Conservation (phyloP, 2,888 invertebrate genomes). For the Agrypnus murinus region DNA sequence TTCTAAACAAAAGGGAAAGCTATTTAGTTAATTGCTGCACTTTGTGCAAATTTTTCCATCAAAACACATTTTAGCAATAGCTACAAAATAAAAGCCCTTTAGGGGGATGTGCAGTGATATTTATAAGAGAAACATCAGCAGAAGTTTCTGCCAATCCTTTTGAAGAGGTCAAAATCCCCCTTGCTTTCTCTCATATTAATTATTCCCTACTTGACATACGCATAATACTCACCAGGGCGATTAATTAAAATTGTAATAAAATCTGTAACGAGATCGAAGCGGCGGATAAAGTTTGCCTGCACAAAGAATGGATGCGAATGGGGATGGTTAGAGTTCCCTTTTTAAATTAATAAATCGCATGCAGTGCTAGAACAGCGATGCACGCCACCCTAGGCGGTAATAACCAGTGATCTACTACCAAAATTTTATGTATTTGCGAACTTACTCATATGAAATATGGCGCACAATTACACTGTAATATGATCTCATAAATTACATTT, state of each 20-base stretch:
- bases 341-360: constrained; percentile 55
- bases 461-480: constrained; percentile 55
- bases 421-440: constrained; percentile 65
- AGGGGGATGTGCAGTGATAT: not conserved
- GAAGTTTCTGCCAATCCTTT: constrained; percentile 36
- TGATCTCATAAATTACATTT: constrained; percentile 51
- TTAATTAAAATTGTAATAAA: constrained; percentile 59
- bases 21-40: too few species aligned
- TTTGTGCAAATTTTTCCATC: too few species aligned
- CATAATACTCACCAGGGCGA: constrained; percentile 42
- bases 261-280: constrained; percentile 45
- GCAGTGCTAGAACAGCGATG: constrained; percentile 51
- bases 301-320: constrained; percentile 22
- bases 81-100: too few species aligned
- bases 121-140: constrained; percentile 41
- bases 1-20: too few species aligned
- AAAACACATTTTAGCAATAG: too few species aligned
- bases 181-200: constrained; percentile 46
- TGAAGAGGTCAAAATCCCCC: constrained; percentile 39
- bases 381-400: constrained; percentile 63
- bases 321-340: constrained; percentile 36
- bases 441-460: constrained; percentile 56
- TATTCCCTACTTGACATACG: constrained; percentile 43
- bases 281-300: constrained; percentile 36
- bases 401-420: constrained; percentile 65